Base-by-base conservation (phyloP, 2,888 invertebrate genomes). In the Oxytorus armatus region DNA sequence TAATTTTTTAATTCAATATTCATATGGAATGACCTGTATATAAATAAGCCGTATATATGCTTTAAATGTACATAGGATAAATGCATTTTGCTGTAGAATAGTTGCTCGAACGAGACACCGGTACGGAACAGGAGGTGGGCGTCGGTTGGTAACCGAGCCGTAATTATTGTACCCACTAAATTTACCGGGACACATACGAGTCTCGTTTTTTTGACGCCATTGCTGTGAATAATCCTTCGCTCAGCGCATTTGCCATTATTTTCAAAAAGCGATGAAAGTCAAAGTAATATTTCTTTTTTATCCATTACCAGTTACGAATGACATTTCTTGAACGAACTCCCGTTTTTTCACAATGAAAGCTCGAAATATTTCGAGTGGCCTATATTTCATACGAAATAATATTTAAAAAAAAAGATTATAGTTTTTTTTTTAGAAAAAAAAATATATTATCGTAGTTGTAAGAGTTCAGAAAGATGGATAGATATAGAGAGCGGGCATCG, bases 401-500 rank as follows among this genome's bases (percentile, higher is more conserved):
- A 11, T 55, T 44, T 4, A 49, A 55, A 8, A 55, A 59, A 29
- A 63, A 18, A 53, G 39, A 29, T 55, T 25, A 7, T 36, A n/a
- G 4, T 18, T 1, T 39, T 16, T 11, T n/a, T 55, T 44, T 4
- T 39, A 55, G 4, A 55, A 59, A 29, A 63, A 18, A 53, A 44
- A 29, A 51, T 25, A 7, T 36, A n/a, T 3, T 18, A 10, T 39
- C 8, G n/a, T 11, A 36, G 39, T 57, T 7, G 55, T 59, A 65
- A 7, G 63, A 33, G 3, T 23, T 4, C 10, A 23, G 44, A 77
- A 53, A 73, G 33, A 70, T 68, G 29, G 36, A 49, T 14, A 25
- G 8, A 44, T 10, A 39, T 11, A 36, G 69, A 79, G 89, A 90
- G 90, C 90, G 87, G 88, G 88, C 85, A 85, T 84, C 89, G 89